Conservation (phyloP, 2,113 vertebrate genomes). For the Sinocyclocheilus anophthalmus region DNA sequence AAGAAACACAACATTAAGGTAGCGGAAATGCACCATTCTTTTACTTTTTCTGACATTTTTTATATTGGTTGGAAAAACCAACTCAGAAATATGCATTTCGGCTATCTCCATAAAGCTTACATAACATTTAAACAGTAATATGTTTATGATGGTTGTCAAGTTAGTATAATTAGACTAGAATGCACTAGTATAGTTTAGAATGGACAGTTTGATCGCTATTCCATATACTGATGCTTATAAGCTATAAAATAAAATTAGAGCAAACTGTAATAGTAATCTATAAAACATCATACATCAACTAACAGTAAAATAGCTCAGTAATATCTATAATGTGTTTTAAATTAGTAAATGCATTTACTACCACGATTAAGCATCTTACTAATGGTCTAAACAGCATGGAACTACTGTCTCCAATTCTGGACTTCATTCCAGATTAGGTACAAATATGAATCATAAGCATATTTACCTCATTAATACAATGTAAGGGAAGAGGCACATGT, state of each 20-base stretch:
- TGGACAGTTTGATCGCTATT: no score
- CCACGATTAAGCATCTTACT: neutral
- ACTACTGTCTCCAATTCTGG: neutral
- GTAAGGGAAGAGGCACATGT: neutral
- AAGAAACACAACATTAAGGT: neutral
- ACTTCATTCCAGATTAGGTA: neutral
- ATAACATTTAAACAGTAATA: neutral
- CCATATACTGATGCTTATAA: no score
- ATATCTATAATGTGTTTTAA: no score
- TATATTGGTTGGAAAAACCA: no score
- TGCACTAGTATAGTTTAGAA: neutral
- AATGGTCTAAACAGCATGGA: neutral
- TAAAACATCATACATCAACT: neutral
- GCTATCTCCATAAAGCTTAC: neutral
- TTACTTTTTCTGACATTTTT: neutral
- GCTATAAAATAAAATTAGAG: neutral
- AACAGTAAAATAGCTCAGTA: no score
- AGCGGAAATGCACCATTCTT: neutral
- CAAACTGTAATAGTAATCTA: neutral
- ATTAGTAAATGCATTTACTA: no score
- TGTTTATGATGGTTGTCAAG: neutral
- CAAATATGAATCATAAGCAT: neutral
- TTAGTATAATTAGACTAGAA: neutral
- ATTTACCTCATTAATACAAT: neutral
- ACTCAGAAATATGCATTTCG: neutral